Percentiles rank a stretch among this genome's conserved stretches.
These are phyloP conservation scores for Esox masquinongy DNA, from an alignment of 2,797 vertebrate genomes.

Conservation along the genomic window DNA sequence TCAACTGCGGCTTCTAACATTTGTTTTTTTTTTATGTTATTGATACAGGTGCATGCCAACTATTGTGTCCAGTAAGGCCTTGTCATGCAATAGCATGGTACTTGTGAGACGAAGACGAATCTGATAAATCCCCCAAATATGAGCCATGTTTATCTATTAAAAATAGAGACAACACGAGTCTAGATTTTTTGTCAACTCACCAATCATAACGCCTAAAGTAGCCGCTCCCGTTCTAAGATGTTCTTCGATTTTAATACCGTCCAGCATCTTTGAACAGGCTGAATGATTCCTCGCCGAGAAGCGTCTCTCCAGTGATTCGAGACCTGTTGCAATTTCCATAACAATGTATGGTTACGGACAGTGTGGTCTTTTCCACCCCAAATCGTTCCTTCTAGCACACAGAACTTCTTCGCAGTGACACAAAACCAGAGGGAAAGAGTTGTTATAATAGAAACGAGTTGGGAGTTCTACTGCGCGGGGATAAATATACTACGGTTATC, in stretches of 20 bases:
- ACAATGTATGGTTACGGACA: constrained; percentile 33
- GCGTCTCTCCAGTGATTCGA: constrained; percentile 74
- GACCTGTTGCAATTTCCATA: constrained; percentile 80
- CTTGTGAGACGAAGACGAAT: not conserved
- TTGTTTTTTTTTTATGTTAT: not conserved
- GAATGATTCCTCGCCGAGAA: constrained; percentile 59
- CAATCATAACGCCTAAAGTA: constrained; percentile 76
- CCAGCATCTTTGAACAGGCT: constrained; percentile 80
- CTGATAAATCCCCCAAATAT: not conserved
- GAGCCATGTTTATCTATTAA: not conserved
- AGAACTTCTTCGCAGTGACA: constrained; percentile 5
- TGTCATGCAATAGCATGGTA: not conserved
- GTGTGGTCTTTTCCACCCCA: not conserved
- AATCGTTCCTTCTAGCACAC: constrained; percentile 6
- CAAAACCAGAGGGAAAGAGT: not conserved
- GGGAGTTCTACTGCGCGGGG: not conserved
- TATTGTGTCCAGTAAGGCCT: not conserved
- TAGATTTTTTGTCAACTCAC: constrained; percentile 60
- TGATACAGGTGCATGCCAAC: not conserved
- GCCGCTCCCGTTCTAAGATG: constrained; percentile 76
- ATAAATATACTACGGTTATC: constrained; percentile 7
- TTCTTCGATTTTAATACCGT: constrained; percentile 86
- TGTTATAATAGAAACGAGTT: not conserved
- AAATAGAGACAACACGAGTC: not conserved
- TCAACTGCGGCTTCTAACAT: not conserved